Base-by-base conservation (phyloP, 2,113 vertebrate genomes). In the Solea solea region DNA sequence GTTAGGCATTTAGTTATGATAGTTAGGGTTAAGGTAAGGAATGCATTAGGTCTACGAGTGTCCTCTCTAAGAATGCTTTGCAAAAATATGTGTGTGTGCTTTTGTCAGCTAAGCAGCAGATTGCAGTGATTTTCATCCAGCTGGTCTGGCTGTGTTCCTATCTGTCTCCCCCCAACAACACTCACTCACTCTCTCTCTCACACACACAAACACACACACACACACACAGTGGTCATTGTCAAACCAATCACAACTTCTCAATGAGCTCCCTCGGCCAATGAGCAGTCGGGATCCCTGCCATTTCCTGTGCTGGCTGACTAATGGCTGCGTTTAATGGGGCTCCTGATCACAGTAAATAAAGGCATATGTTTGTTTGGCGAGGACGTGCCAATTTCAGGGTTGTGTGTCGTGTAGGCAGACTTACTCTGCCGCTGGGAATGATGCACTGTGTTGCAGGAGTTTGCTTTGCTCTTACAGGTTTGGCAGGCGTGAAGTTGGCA, bases 41-140 rank as follows among this genome's bases (percentile, higher is more conserved):
- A 21, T 21, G 21, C 21, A 21, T 21, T 21, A 21, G 21, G 34
- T 34, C 5, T 34, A 4, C 2, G 34, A 34, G 34, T 34, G 3
- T 34, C 34, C 34, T 34, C 34, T 34, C 34, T 34, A 34, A 34
- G 28, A 34, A 48, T 4, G 11, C 8, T 48, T 11, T 48, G 10
- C 11, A 1, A 4, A 48, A 5, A 48, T 16, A 53, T 11, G 34
- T 63, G 2, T 54, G 56, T 15, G 41, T 61, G 15, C 12, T 16
- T 0, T 40, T 8, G 59, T 68, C 74, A 83, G 61, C 70, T 41
- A 74, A 65, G 78, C 60, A 86, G 81, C 88, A 91, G 86, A 90
- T 90, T 91, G 87, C 12, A 39, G 74, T 73, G 83, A 89, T 88
- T 89, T 85, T 72, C 77, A 75, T 78, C 88, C 87, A 90, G 88